Evolutionary conservation across 2,888 invertebrate genomes (phyloP).

Genomic region (Amiota minor): DNA sequence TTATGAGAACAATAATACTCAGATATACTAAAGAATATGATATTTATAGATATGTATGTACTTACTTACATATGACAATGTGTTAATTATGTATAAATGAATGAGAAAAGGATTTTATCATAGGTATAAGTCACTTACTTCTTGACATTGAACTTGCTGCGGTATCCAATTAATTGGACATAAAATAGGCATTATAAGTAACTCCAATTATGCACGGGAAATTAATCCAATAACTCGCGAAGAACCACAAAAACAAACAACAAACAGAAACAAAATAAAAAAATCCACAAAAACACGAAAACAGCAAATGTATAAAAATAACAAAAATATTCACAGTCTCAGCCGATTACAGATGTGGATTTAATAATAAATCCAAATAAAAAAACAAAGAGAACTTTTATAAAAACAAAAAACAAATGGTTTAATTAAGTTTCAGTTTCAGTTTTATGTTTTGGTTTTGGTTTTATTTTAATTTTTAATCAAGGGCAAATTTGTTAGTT

Average conservation of each 20-base stretch:
- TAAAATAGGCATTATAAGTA: constrained; percentile 54
- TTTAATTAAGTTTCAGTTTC: neutral
- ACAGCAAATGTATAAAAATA: neutral
- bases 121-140: constrained; percentile 66
- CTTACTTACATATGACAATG: no score
- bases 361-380: constrained; percentile 18
- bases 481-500: constrained; percentile 38
- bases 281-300: neutral
- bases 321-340: neutral
- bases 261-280: neutral
- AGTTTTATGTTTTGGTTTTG: neutral
- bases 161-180: constrained; percentile 63
- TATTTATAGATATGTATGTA: no score
- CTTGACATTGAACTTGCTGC: constrained; percentile 69
- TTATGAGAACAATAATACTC: no score
- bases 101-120: neutral
- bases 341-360: neutral
- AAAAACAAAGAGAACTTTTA: constrained; percentile 9
- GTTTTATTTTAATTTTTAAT: constrained; percentile 38
- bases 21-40: no score
- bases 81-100: neutral
- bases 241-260: neutral
- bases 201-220: neutral
- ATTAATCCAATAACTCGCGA: neutral
- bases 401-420: neutral